A percentile compares a stretch with the other conserved stretches of the same genome.
Evolutionary conservation across 2,797 vertebrate genomes (phyloP).

Genomic region (Nyctibius grandis): DNA sequence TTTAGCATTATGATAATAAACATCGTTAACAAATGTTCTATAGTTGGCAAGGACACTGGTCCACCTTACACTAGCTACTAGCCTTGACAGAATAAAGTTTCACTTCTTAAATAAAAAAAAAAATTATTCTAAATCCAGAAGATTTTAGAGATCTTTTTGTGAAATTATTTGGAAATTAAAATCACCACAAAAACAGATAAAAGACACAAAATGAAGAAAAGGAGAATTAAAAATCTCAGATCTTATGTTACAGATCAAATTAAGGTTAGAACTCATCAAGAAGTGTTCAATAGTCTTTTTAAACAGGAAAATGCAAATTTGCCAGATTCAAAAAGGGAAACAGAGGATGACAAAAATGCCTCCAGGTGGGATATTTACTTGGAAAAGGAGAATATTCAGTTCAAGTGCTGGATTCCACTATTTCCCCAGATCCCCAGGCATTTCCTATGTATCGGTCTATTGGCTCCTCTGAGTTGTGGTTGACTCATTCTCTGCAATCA

Average conservation of each 20-base stretch:
- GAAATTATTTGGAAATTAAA: neutral
- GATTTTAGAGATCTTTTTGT: neutral
- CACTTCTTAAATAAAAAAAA: neutral
- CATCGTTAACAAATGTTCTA: slow-evolving; percentile 61
- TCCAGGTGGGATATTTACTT: neutral
- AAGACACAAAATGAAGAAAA: neutral
- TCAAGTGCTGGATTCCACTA: neutral
- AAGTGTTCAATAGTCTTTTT: neutral
- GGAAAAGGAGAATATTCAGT: neutral
- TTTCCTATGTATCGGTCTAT: neutral
- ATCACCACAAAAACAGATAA: neutral
- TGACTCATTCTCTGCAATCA: neutral
- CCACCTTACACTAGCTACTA: slow-evolving; percentile 16
- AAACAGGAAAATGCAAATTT: neutral
- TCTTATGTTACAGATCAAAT: neutral
- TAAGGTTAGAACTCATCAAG: neutral
- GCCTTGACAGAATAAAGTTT: slow-evolving; percentile 55
- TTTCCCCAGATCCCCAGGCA: neutral
- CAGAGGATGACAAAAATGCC: neutral
- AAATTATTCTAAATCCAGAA: slow-evolving; percentile 5
- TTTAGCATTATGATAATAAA: slow-evolving; percentile 72
- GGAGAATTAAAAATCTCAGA: neutral
- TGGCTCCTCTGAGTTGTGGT: neutral
- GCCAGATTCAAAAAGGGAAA: neutral
- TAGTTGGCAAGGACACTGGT: neutral